phyloP scores from a whole-genome alignment of 2,888 invertebrate genomes.

The Balanococcus diminutus region DNA sequence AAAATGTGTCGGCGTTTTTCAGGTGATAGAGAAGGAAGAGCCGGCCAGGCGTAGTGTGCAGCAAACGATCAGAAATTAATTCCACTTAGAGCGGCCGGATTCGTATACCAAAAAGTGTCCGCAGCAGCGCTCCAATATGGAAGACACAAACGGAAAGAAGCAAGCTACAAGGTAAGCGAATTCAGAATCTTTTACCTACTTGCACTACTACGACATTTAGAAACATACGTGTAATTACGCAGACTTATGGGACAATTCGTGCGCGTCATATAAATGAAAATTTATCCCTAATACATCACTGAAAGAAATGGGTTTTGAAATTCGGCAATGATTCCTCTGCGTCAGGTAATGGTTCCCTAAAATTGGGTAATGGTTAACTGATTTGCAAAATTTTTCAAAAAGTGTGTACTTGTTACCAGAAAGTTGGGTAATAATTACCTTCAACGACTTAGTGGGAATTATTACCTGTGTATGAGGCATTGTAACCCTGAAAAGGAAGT shows the following conservation, averaged over 20 bases:
- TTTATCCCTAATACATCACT: too few species aligned
- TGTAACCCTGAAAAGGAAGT: too few species aligned
- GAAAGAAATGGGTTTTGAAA: too few species aligned
- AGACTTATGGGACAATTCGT: background rate
- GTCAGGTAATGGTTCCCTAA: too few species aligned
- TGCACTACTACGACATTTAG: background rate
- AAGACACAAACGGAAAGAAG: constrained; percentile 37
- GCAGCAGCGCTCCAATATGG: constrained; percentile 24
- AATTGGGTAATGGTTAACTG: too few species aligned
- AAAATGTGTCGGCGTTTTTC: background rate
- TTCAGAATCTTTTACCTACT: background rate
- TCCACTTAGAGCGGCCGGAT: background rate
- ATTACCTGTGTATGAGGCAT: too few species aligned
- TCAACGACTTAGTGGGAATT: too few species aligned
- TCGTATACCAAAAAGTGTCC: background rate
- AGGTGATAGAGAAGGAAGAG: background rate
- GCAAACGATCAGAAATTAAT: background rate
- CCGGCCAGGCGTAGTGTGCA: background rate
- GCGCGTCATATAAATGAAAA: background rate
- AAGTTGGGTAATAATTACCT: too few species aligned
- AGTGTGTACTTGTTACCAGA: too few species aligned
- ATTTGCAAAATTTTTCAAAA: too few species aligned
- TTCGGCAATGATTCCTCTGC: too few species aligned
- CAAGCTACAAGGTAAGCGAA: constrained; percentile 45
- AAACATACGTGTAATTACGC: background rate